These are phyloP conservation scores for Pogonocherus hispidulus DNA, from an alignment of 2,888 invertebrate genomes.

Conservation along the genomic window DNA sequence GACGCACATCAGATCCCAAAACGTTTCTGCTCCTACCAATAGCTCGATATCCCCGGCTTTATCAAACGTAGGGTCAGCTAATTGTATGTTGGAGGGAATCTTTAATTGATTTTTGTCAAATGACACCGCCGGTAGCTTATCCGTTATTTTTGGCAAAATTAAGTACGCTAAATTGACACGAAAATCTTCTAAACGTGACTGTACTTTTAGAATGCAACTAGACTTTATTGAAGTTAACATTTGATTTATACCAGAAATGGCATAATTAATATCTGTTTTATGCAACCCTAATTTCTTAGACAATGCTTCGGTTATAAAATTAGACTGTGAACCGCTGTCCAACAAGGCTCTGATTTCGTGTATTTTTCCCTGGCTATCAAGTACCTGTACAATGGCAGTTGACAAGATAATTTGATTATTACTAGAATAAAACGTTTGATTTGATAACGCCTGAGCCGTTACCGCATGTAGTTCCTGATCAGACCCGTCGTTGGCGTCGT, in stretches of 20 bases:
- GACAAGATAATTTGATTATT: conserved; percentile 4
- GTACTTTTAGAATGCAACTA: conserved; percentile 8
- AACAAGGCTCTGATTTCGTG: conserved; percentile 3
- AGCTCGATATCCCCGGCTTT: background rate
- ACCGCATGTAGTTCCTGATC: no score
- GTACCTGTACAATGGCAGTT: conserved; percentile 6
- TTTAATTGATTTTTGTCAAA: background rate
- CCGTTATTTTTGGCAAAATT: conserved; percentile 20
- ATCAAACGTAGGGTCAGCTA: background rate
- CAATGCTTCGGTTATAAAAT: conserved; percentile 15
- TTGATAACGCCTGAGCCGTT: no score
- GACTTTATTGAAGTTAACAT: conserved; percentile 8
- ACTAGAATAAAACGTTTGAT: background rate
- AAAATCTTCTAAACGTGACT: no score
- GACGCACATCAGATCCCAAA: background rate
- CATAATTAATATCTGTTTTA: conserved; percentile 4
- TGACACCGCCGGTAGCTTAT: background rate
- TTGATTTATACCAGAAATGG: conserved; percentile 10
- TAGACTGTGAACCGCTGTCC: conserved; percentile 24
- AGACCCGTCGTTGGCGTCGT: no score
- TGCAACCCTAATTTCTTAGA: background rate
- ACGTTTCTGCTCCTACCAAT: background rate
- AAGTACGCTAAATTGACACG: no score
- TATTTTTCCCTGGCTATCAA: background rate
- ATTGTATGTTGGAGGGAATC: background rate